Evolutionary conservation across 2,888 invertebrate species (phyloP), one percentile per base, ranked within the genome.

Genomic region (Rhamnusium bicolor): DNA sequence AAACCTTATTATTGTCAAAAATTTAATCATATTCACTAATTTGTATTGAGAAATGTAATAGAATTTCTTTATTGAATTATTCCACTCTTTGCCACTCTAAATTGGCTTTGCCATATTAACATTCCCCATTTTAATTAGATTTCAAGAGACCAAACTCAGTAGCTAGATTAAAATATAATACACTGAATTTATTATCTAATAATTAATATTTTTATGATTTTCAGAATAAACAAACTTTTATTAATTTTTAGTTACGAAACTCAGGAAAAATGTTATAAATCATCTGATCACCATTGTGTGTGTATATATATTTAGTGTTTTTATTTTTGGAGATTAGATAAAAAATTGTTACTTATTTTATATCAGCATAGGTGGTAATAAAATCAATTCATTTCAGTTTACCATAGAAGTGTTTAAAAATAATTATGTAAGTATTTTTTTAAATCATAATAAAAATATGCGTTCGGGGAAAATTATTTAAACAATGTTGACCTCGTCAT

Each of bases 21-120:
- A 54, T 54, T 24, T 54, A 61, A 61, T 61, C 10, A 61, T 46
- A 46, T 21, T 19, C n/a, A n/a, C 10, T 61, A 18, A 40, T 40
- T 32, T 19, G 46, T 61, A 61, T 40, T 61, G 18, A 19, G 24
- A 40, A 40, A 46, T 40, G 18, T 61, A 66, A 72, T 69, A 62
- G 47, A 70, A 72, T 70, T 66, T 47, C 63, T 72, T 72, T 46
- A 75, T 72, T 67, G 56, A 66, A 69, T 74, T 70, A 72, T 72
- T 74, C 69, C 74, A 71, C 71, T 71, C 40, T 74, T 74, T 71
- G 61, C 69, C 67, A 27, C 49, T 67, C 54, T 19, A 49, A 72
- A 70, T 72, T 72, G 72, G 69, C 70, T 72, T 40, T 66, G 54
- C 24, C 51, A 56, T 56, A 67, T 70, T 68, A 68, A 69, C 72